These are phyloP conservation scores for Dasyurus viverrinus DNA, from an alignment of 2,113 vertebrate species.

Conservation along the genomic window DNA sequence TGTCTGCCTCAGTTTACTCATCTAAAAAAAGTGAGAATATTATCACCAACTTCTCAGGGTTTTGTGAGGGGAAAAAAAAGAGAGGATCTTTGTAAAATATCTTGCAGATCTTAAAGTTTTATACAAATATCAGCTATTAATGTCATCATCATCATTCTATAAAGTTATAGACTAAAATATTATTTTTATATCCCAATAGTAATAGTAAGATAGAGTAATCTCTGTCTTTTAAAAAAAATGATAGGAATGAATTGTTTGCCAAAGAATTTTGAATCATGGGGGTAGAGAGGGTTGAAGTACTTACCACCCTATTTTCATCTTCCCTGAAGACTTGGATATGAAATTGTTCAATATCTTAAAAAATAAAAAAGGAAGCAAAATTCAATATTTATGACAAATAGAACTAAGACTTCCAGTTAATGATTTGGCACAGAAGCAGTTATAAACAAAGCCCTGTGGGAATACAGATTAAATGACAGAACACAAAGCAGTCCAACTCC, in stretches of 20 bases:
- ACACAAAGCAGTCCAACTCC: conserved; percentile 1
- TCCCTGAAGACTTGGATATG: conserved; percentile 87
- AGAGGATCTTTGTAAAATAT: not conserved
- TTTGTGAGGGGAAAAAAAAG: not conserved
- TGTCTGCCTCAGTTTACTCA: not conserved
- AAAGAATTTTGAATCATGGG: conserved; percentile 16
- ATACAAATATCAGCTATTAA: not conserved
- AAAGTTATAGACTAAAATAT: not conserved
- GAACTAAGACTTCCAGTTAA: conserved; percentile 15
- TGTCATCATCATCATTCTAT: not conserved
- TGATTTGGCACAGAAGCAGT: not conserved
- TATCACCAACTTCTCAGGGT: not conserved
- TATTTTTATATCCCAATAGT: not conserved
- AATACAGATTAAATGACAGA: conserved; percentile 41
- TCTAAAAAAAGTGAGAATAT: not conserved
- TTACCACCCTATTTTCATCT: conserved; percentile 93
- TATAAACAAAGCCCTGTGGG: not conserved
- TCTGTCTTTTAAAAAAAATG: not conserved
- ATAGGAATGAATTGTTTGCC: conserved; percentile 10
- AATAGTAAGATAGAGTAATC: too few relatives aligned
- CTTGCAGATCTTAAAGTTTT: not conserved
- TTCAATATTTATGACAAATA: conserved; percentile 35
- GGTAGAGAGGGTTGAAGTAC: conserved; percentile 55
- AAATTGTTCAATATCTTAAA: conserved; percentile 93
- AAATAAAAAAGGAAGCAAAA: conserved; percentile 45